Evolutionary conservation across 2,797 vertebrate species (phyloP).

Genomic region (Fundulus diaphanus): DNA sequence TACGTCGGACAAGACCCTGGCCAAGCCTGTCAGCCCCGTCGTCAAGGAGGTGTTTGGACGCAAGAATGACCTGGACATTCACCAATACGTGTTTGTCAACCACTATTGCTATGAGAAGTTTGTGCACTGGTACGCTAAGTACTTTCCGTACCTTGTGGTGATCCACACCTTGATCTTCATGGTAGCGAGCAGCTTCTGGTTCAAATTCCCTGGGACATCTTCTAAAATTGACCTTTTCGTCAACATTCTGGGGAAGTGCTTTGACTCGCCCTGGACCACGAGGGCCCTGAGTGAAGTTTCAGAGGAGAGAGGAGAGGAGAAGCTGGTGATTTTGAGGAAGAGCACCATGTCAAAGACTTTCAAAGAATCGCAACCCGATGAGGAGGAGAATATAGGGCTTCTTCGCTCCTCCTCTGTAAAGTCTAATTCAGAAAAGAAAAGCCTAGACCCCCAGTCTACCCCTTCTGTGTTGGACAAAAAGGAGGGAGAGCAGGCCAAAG

Average conservation of each 20-base stretch:
- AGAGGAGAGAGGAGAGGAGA: conserved; percentile 85
- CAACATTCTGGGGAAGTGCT: conserved; percentile 89
- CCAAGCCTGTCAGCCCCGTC: conserved; percentile 46
- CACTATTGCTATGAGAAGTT: conserved; percentile 90
- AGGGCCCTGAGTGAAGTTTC: conserved; percentile 91
- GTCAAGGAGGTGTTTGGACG: conserved; percentile 81
- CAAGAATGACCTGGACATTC: conserved; percentile 89
- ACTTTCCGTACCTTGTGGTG: conserved; percentile 91
- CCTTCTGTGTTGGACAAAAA: conserved; percentile 88
- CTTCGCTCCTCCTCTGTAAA: conserved; percentile 70
- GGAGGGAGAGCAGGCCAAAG: conserved; percentile 93
- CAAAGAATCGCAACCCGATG: conserved; percentile 50
- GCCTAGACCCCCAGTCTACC: conserved; percentile 72
- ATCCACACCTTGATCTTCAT: conserved; percentile 93
- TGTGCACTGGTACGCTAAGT: conserved; percentile 93
- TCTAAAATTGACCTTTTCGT: conserved; percentile 94
- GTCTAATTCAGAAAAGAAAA: conserved; percentile 81
- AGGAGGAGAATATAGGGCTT: conserved; percentile 62
- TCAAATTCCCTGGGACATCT: conserved; percentile 92
- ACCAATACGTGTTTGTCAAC: conserved; percentile 92
- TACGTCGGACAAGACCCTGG: not conserved
- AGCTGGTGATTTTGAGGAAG: conserved; percentile 72
- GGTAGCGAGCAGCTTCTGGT: conserved; percentile 93
- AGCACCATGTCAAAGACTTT: conserved; percentile 66
- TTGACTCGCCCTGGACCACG: conserved; percentile 93